Conservation (phyloP, 2,113 vertebrate species). For the Atlantisia rogersi region DNA sequence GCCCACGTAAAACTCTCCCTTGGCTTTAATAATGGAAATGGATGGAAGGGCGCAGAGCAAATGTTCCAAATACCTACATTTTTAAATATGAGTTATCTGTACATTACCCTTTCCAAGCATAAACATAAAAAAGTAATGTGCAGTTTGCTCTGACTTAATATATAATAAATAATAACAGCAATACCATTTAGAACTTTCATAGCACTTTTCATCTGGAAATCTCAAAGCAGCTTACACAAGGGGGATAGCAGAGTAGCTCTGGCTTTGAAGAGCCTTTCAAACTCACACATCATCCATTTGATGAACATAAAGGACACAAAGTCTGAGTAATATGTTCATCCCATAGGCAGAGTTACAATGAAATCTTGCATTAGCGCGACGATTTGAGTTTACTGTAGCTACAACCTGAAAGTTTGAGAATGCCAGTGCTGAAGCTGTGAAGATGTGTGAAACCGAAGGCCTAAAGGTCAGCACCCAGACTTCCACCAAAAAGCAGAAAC, state of each 20-base stretch:
- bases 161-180: constrained; percentile 41
- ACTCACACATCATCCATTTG: not conserved
- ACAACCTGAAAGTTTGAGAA: not conserved
- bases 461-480: not conserved
- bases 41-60: not conserved
- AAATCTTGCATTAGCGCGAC: not conserved
- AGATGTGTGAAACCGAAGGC: rapidly evolving
- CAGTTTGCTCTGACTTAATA: constrained; percentile 35
- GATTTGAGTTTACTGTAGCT: not conserved
- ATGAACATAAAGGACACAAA: not conserved
- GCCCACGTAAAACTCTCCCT: not conserved
- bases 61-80: not conserved
- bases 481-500: not conserved
- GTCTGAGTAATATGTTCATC: not conserved
- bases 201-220: constrained; percentile 24
- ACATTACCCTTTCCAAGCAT: not conserved
- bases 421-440: not conserved
- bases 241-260: not conserved
- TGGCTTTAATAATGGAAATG: constrained; percentile 10
- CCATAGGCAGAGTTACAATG: not conserved
- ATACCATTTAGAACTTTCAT: constrained; percentile 30
- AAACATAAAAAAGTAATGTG: constrained; percentile 30
- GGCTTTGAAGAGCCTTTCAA: constrained; percentile 25
- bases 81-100: constrained; percentile 27
- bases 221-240: constrained; percentile 34